Percentiles rank a stretch among this genome's conserved stretches.
phyloP scores from a whole-genome alignment of 1,140 invertebrate genomes.

The Cyphomyrmex costatus region DNA sequence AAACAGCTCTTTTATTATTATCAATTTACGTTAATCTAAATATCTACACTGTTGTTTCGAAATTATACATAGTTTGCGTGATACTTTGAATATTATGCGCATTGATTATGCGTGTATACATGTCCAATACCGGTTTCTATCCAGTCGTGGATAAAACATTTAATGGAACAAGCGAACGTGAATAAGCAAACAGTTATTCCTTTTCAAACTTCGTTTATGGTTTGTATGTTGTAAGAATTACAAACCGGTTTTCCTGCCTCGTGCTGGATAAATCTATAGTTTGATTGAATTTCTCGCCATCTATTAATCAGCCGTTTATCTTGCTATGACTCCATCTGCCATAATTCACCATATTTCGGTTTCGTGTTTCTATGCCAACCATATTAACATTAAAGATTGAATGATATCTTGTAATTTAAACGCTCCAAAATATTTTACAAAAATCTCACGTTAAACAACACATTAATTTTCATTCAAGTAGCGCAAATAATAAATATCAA shows the following conservation, averaged over 20 bases:
- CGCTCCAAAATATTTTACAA: constrained; percentile 26
- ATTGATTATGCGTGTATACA: constrained; percentile 31
- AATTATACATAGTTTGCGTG: constrained; percentile 28
- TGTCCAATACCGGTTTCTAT: constrained; percentile 40
- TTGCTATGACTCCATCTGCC: not conserved
- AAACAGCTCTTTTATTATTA: constrained; percentile 5
- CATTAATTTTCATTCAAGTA: not conserved
- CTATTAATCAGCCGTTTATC: constrained; percentile 45
- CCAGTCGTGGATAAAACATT: constrained; percentile 43
- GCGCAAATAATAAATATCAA: not conserved
- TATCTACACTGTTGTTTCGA: constrained; percentile 31
- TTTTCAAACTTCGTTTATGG: constrained; percentile 35
- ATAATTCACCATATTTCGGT: not conserved
- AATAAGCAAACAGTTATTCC: constrained; percentile 60
- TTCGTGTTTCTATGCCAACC: not conserved
- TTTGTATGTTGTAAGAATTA: constrained; percentile 43
- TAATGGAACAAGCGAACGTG: constrained; percentile 58
- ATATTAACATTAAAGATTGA: not conserved
- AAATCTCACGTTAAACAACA: not conserved
- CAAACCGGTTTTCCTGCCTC: constrained; percentile 48
- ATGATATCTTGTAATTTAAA: not conserved
- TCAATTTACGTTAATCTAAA: constrained; percentile 15
- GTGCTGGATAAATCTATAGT: constrained; percentile 9
- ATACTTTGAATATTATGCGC: constrained; percentile 31
- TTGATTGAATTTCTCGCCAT: constrained; percentile 43